These are phyloP conservation scores for Semotilus atromaculatus DNA, from an alignment of 2,797 vertebrate species.

Conservation along the genomic window DNA sequence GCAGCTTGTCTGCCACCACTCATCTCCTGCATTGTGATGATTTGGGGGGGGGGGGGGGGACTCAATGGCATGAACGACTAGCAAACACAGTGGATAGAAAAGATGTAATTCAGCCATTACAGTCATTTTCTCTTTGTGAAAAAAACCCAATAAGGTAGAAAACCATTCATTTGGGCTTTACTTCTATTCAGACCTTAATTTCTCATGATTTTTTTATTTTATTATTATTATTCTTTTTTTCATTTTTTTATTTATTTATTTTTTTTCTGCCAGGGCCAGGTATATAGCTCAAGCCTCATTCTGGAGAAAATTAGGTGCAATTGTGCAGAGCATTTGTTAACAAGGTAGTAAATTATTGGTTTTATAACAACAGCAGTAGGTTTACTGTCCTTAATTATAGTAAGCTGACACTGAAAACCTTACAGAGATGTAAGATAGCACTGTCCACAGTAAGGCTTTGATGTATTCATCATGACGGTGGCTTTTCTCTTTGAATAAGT, in stretches of 20 bases:
- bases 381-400: constrained; percentile 17
- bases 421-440: neutral
- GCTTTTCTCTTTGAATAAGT: constrained; percentile 35
- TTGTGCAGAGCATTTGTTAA: constrained; percentile 26
- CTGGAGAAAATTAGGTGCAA: neutral
- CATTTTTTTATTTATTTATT: neutral
- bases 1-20: constrained; percentile 73
- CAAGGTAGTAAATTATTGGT: neutral
- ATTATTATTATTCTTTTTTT: neutral
- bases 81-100: constrained; percentile 68
- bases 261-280: neutral
- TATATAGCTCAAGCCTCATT: neutral
- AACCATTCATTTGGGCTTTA: constrained; percentile 3
- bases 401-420: constrained; percentile 5
- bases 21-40: constrained; percentile 70
- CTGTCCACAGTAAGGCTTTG: neutral
- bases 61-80: constrained; percentile 72
- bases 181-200: constrained; percentile 21
- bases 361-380: neutral
- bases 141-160: neutral
- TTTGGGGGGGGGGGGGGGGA: constrained; percentile 53
- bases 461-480: constrained; percentile 10
- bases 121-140: constrained; percentile 47
- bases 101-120: constrained; percentile 57
- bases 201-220: neutral